Conservation (phyloP, 2,113 vertebrate species). For the Petromus typicus region DNA sequence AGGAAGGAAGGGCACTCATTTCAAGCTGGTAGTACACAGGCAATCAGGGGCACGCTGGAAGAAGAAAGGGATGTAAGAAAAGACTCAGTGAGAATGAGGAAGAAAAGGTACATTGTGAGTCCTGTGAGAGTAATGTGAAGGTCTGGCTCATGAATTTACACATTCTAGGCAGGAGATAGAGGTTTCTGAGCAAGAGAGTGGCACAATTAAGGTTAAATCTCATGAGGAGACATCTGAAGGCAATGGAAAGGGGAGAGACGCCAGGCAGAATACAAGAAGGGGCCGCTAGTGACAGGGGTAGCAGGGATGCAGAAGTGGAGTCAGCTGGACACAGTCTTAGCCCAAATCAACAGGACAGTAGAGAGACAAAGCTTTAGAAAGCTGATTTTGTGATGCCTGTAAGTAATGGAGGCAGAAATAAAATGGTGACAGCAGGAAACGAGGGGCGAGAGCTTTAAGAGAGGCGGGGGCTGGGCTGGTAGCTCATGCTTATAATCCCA, state of each 20-base stretch:
- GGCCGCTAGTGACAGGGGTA: not conserved
- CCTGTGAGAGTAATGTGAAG: not conserved
- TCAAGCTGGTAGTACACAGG: not conserved
- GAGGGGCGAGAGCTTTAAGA: not conserved
- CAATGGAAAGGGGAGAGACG: not conserved
- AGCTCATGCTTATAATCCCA: not conserved
- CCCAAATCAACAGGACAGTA: not conserved
- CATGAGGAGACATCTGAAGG: not conserved
- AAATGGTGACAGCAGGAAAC: not conserved
- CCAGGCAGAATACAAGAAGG: not conserved
- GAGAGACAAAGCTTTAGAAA: not conserved
- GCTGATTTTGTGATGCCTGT: not conserved
- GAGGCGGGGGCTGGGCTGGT: not conserved
- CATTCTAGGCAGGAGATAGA: not conserved
- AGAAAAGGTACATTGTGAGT: not conserved
- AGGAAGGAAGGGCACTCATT: not conserved
- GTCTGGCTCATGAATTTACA: not conserved
- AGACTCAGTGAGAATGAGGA: not conserved
- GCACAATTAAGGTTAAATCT: not conserved
- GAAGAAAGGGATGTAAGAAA: not conserved
- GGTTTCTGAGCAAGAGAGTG: not conserved
- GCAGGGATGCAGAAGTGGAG: not conserved
- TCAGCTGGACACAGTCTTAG: not conserved
- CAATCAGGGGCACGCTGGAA: not conserved
- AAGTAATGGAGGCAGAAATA: not conserved